Evolutionary conservation across 2,113 vertebrate genomes (phyloP).

Genomic region (Cervus canadensis): DNA sequence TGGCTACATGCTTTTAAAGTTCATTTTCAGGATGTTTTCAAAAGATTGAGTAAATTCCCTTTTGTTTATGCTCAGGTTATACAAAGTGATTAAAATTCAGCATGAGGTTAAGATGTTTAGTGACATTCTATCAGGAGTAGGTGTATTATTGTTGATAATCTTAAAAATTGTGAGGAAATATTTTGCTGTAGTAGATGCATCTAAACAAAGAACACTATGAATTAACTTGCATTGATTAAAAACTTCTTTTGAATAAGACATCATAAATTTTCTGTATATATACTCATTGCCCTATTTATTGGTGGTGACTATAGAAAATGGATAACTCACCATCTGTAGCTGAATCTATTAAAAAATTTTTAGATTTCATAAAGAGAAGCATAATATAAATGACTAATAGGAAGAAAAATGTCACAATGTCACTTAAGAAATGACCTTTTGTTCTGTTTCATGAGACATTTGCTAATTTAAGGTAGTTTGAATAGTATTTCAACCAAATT

Average conservation of each 20-base stretch:
- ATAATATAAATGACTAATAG: slow-evolving; percentile 12
- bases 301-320: background rate
- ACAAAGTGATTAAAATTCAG: background rate
- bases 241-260: background rate
- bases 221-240: background rate
- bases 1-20: background rate
- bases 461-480: slow-evolving; percentile 16
- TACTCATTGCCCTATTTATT: background rate
- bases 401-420: background rate
- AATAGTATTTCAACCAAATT: slow-evolving; percentile 67
- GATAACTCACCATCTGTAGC: background rate
- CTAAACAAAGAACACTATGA: background rate
- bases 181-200: background rate
- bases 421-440: slow-evolving; percentile 45
- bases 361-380: background rate
- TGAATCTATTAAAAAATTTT: background rate
- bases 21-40: background rate
- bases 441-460: background rate
- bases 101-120: background rate
- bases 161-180: slow-evolving; percentile 14
- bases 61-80: background rate
- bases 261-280: background rate
- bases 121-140: background rate
- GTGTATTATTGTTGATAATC: background rate
- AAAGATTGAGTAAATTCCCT: background rate